Evolutionary conservation across 2,797 vertebrate species (phyloP), one percentile per base, ranked within the genome.

Genomic region (Lutjanus argentimaculatus): DNA sequence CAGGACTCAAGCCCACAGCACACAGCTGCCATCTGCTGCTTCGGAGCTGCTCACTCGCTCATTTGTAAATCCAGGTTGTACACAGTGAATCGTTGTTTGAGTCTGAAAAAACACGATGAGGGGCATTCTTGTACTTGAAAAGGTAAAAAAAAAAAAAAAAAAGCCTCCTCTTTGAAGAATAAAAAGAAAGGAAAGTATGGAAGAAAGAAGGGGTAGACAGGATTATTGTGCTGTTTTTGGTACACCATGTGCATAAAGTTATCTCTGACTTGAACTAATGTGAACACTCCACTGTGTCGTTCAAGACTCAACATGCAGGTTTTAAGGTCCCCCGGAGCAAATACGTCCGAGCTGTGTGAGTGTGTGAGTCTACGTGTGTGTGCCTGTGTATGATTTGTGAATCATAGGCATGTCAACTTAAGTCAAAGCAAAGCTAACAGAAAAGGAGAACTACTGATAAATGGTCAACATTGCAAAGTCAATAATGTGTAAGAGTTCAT

Each of bases 231-330:
- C 25, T n/a, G 19, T 19, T 59, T 65, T 75, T 43, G 6, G 22
- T 21, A 42, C 42, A 66, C 5, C 0, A 8, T 77, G 48, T 63
- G 7, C 25, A 19, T 12, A 0, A 48, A 42, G 22, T 19, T 16
- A 40, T 21, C 12, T 65, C 25, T 49, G 14, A 58, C 65, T 51
- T 59, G 10, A 68, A 51, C 25, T 51, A 2, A 16, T 43, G 11
- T n/a, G 63, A 74, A 15, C n/a, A 11, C 19, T 75, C 45, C 4
- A n/a, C 40, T 59, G 30, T 63, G 48, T 45, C n/a, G 49, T 72
- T 84, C 87, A 78, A 72, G 85, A 40, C 72, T 82, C 69, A 67
- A 67, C 87, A 77, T 46, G 82, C 16, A 61, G 65, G 7, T n/a
- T 69, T 45, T 21, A 45, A 72, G 2, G 6, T 62, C 0, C 36